phyloP scores from a whole-genome alignment of 2,113 vertebrate species.

The Montifringilla adamsi region DNA sequence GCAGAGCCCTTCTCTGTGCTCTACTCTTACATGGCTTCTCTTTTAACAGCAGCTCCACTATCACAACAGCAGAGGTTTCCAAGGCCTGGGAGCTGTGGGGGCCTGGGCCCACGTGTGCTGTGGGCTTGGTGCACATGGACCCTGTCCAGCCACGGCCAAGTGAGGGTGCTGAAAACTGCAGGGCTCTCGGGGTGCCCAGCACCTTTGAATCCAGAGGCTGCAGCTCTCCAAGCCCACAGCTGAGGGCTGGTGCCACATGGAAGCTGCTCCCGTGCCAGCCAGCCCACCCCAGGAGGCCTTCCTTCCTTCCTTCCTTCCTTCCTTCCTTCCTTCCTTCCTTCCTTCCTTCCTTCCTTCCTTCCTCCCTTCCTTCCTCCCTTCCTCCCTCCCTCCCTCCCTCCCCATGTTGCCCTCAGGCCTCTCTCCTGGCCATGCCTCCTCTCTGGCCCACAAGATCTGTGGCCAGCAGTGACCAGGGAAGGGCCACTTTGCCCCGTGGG shows the following conservation, averaged over 20 bases:
- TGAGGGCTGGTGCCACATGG: neutral
- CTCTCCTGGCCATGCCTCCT: neutral
- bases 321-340: neutral
- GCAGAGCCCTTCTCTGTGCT: slow-evolving; percentile 25
- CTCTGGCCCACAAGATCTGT: neutral
- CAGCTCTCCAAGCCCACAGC: fast-evolving
- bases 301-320: neutral
- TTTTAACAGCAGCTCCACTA: neutral
- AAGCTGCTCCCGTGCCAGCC: neutral
- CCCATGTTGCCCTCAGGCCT: neutral
- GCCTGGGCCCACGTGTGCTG: fast-evolving
- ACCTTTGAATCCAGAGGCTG: fast-evolving
- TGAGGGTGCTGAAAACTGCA: fast-evolving
- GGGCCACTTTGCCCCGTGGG: neutral
- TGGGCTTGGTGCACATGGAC: fast-evolving
- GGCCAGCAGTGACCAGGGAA: neutral
- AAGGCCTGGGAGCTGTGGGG: neutral
- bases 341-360: neutral
- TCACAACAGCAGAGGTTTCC: neutral
- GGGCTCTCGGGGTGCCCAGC: fast-evolving
- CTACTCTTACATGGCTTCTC: neutral
- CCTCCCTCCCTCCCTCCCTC: too few species aligned
- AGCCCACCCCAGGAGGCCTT: neutral
- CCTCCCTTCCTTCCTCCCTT: neutral
- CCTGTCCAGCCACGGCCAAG: fast-evolving